Conservation (phyloP, 2,797 vertebrate species). For the Eidolon dupreanum region DNA sequence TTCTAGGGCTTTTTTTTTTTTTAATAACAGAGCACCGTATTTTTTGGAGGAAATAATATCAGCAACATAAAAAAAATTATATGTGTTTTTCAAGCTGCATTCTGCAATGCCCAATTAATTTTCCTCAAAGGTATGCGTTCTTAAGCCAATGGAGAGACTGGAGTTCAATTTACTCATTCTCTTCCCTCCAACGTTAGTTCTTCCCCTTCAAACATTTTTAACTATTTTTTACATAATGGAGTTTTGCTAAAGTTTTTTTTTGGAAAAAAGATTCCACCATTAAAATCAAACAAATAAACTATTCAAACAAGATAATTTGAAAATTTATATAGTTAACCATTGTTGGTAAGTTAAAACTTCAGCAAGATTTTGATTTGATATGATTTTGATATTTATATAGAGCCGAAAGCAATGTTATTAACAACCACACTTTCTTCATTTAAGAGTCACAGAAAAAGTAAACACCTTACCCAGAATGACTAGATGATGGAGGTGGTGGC, state of each 20-base stretch:
- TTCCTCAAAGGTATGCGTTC: slow-evolving; percentile 20
- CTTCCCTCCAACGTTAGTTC: not conserved
- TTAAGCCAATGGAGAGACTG: not conserved
- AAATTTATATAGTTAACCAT: slow-evolving; percentile 35
- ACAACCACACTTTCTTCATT: slow-evolving; percentile 30
- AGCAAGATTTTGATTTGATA: not conserved
- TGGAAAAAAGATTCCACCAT: not conserved
- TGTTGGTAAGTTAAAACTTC: slow-evolving; percentile 1
- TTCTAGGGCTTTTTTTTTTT: not conserved
- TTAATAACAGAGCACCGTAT: not conserved
- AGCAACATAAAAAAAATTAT: not conserved
- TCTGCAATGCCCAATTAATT: not conserved
- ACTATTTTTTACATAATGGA: slow-evolving; percentile 19
- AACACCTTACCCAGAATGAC: slow-evolving; percentile 94
- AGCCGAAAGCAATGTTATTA: slow-evolving; percentile 43
- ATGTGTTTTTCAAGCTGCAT: not conserved
- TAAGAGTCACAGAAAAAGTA: slow-evolving; percentile 51
- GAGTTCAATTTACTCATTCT: not conserved
- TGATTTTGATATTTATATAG: slow-evolving; percentile 25
- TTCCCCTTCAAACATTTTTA: not conserved
- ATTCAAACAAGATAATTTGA: slow-evolving; percentile 6
- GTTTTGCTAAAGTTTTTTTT: slow-evolving; percentile 34
- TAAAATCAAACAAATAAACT: slow-evolving; percentile 43
- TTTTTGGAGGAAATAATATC: not conserved
- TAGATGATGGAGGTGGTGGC: slow-evolving; percentile 93